Base-by-base conservation (phyloP, 2,113 vertebrate species). In the Indicator indicator region DNA sequence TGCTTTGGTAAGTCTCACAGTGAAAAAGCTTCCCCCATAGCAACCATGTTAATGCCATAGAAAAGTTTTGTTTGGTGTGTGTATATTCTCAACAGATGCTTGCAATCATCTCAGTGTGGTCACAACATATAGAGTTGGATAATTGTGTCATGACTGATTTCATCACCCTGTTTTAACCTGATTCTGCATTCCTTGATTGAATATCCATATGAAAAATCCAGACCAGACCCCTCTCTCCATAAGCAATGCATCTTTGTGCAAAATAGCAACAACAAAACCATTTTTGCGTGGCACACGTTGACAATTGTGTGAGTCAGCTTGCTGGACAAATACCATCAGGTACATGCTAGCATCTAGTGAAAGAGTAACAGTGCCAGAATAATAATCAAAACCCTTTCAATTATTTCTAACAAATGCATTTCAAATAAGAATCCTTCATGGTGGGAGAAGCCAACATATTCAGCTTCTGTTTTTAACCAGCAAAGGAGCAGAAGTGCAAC, bases 131-230 rank as follows among this genome's bases (percentile, higher is more conserved):
- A 95, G 97, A 96, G 97, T 98, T 98, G 98, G 96, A 97, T 98
- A 98, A 98, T 98, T 97, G 76, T 97, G 97, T 98, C 99, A 99
- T 99, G 97, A 98, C 98, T 99, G 98, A 95, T 98, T 97, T 95
- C 97, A 97, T 97, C 96, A 95, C 96, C 88, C 96, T 96, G 95
- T 98, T 97, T 96, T 99, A 99, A 99, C 98, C 98, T 96, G 97
- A 98, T 98, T 99, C 99, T 99, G 98, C 99, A 99, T 99, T 98
- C 83, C 55, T 87, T 96, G 99, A 97, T 93, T 99, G 99, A 98
- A 98, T 98, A 98, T 93, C 44, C 16, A 5, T 54, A n/a, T 11
- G 26, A 83, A 92, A 94, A 65, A n/a, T 7, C 75, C 17, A 69
- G 65, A 55, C 8, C 40, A 86, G 63, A 58, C 50, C 9, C 52